Percentiles rank a stretch among this genome's conserved stretches.
Evolutionary conservation across 2,797 vertebrate species (phyloP).

Genomic region (Rachycentron canadum): DNA sequence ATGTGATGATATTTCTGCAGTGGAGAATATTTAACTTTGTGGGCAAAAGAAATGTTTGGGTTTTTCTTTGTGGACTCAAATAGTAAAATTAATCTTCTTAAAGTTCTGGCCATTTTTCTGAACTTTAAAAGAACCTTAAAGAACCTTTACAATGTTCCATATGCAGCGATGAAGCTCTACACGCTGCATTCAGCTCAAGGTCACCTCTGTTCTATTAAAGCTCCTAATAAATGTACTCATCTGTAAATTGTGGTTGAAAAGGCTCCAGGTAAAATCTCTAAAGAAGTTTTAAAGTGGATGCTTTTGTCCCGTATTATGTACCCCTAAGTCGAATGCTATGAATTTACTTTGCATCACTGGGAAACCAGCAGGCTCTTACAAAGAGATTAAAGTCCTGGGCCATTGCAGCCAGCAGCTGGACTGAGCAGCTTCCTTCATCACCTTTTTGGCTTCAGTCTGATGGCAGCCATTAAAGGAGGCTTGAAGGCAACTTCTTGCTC

Average conservation of each 20-base stretch:
- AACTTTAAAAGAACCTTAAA: slow-evolving; percentile 45
- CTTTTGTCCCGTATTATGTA: slow-evolving; percentile 24
- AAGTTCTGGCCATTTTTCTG: not conserved
- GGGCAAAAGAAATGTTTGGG: not conserved
- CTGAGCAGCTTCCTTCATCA: slow-evolving; percentile 44
- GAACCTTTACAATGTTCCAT: slow-evolving; percentile 50
- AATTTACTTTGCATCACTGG: slow-evolving; percentile 40
- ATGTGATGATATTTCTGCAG: not conserved
- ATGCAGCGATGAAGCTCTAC: slow-evolving; percentile 56
- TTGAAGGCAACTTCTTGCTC: slow-evolving; percentile 26
- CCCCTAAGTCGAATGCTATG: slow-evolving; percentile 23
- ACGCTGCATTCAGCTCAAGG: slow-evolving; percentile 55
- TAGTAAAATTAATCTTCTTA: too few relatives aligned
- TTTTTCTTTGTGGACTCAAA: not conserved
- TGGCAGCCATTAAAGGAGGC: slow-evolving; percentile 38
- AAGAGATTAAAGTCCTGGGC: slow-evolving; percentile 42
- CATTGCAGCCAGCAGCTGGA: slow-evolving; percentile 34
- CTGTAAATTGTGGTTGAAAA: slow-evolving; percentile 35
- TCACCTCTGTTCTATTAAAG: slow-evolving; percentile 31
- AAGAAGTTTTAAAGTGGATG: slow-evolving; percentile 1
- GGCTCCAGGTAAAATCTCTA: slow-evolving; percentile 27
- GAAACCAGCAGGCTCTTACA: slow-evolving; percentile 35
- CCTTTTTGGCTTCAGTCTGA: slow-evolving; percentile 42
- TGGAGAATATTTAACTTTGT: not conserved
- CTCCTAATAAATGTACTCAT: slow-evolving; percentile 45